Conservation (phyloP, 2,888 invertebrate genomes). For the Drosophila subsilvestris region DNA sequence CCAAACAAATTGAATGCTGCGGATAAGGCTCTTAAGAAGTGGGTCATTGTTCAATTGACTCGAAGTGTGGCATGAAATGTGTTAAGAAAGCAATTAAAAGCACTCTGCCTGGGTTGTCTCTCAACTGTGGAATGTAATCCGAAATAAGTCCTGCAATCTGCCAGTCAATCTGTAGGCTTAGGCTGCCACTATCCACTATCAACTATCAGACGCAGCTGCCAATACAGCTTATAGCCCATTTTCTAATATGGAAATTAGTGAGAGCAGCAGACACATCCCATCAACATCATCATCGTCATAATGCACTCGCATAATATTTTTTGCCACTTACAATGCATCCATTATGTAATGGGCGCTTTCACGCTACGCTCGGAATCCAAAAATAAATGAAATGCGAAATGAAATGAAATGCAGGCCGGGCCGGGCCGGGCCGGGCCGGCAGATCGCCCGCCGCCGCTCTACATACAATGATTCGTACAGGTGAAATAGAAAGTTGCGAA, state of each 20-base stretch:
- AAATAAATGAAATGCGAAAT: constrained; percentile 48
- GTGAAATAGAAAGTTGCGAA: constrained; percentile 58
- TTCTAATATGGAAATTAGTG: constrained; percentile 24
- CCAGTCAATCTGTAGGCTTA: constrained; percentile 14
- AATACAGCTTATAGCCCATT: background rate
- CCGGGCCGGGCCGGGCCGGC: too few relatives aligned
- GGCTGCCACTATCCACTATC: too few relatives aligned
- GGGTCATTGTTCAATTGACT: constrained; percentile 48
- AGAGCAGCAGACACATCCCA: constrained; percentile 5
- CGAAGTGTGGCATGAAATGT: constrained; percentile 6
- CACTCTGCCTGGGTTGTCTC: background rate
- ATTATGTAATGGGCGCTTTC: constrained; percentile 67
- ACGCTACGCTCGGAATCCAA: constrained; percentile 68
- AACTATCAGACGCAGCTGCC: background rate
- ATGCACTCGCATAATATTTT: constrained; percentile 43
- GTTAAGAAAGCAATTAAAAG: constrained; percentile 31
- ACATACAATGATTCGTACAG: constrained; percentile 1
- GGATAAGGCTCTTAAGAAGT: constrained; percentile 40
- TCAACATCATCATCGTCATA: constrained; percentile 1
- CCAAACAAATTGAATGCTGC: constrained; percentile 18
- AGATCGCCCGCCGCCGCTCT: constrained; percentile 42
- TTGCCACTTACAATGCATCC: constrained; percentile 58
- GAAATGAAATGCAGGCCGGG: constrained; percentile 50
- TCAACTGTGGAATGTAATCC: background rate
- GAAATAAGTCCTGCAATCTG: constrained; percentile 5